A percentile compares a stretch with the other conserved stretches of the same genome.
Evolutionary conservation across 2,888 invertebrate genomes (phyloP).

Genomic region (Andrena chrysosceles): DNA sequence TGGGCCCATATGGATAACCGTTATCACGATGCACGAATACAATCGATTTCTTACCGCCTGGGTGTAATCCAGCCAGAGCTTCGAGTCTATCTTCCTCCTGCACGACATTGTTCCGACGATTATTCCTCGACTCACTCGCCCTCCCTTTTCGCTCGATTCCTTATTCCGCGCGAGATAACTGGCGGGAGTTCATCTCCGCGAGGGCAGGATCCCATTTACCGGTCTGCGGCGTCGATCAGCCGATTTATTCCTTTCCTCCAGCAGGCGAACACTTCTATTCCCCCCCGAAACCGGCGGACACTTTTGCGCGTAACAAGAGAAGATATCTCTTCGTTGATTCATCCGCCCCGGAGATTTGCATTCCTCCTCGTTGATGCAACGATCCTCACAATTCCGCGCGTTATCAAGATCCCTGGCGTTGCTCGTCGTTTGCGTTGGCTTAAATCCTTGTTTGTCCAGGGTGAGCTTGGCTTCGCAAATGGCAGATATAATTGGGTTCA

Average conservation of each 20-base stretch:
- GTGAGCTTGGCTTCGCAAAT: background rate
- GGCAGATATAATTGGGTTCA: too few relatives aligned
- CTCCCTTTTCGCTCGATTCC: background rate
- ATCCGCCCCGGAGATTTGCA: constrained; percentile 23
- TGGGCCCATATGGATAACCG: constrained; percentile 46
- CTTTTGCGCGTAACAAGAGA: background rate
- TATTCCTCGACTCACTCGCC: constrained; percentile 3
- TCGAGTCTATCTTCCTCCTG: constrained; percentile 80
- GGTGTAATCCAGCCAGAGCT: constrained; percentile 77
- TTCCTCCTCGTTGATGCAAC: constrained; percentile 46
- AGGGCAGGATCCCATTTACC: background rate
- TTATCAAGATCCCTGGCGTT: background rate
- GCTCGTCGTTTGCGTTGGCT: background rate
- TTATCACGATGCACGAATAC: constrained; percentile 67
- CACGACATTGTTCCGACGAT: constrained; percentile 76
- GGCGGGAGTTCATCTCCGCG: background rate
- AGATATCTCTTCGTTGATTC: constrained; percentile 37
- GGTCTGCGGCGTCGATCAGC: background rate
- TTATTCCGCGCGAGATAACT: background rate
- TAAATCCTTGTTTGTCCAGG: background rate
- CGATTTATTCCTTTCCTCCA: background rate
- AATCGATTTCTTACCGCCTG: constrained; percentile 76
- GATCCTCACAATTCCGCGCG: background rate
- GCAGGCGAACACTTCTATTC: background rate
- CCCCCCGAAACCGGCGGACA: background rate